These are phyloP conservation scores for Eutrigla gurnardus DNA, from an alignment of 2,797 vertebrate genomes.

Conservation along the genomic window DNA sequence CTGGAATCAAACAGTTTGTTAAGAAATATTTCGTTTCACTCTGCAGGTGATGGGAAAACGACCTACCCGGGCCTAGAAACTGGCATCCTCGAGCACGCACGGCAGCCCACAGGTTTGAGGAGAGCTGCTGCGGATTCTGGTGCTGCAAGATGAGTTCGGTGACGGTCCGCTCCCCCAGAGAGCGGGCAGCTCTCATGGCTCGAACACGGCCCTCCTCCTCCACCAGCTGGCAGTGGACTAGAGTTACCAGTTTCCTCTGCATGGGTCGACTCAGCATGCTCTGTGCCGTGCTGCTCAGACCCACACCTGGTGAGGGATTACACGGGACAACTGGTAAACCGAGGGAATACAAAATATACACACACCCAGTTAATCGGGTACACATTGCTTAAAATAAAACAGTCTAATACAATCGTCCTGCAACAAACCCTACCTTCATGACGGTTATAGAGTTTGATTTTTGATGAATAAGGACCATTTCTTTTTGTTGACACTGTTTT, in stretches of 20 bases:
- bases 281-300: conserved; percentile 95
- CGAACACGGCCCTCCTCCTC: conserved; percentile 97
- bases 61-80: conserved; percentile 96
- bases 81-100: conserved; percentile 98
- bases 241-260: conserved; percentile 97
- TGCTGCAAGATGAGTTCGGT: conserved; percentile 99
- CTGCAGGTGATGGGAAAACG: not conserved
- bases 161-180: conserved; percentile 96
- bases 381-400: not conserved
- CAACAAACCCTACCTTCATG: not conserved
- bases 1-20: too few species aligned
- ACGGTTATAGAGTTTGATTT: not conserved
- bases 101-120: conserved; percentile 98
- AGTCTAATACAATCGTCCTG: not conserved
- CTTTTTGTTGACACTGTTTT: not conserved
- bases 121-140: conserved; percentile 98
- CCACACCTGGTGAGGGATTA: conserved; percentile 86
- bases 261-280: conserved; percentile 98
- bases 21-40: not conserved
- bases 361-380: not conserved
- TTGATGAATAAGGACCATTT: not conserved
- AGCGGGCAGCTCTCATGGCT: conserved; percentile 98
- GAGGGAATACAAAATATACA: not conserved
- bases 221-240: conserved; percentile 98
- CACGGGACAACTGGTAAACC: conserved; percentile 5